These are phyloP conservation scores for Rhyacichthys aspro DNA, from an alignment of 2,797 vertebrate species.

Conservation along the genomic window DNA sequence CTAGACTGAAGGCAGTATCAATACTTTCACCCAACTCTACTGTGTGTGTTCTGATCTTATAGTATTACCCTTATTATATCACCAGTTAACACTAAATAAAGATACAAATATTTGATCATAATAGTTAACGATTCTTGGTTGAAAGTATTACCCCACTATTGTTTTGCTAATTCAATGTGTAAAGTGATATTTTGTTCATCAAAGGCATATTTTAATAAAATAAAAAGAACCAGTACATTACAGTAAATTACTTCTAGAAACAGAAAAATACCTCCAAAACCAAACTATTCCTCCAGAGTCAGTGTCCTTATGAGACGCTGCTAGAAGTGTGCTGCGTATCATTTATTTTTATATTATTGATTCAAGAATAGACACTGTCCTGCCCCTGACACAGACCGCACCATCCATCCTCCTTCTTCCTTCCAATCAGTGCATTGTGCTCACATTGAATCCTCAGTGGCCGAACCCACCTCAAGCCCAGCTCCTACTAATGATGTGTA, in stretches of 20 bases:
- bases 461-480: neutral
- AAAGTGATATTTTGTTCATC: no score
- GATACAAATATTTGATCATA: no score
- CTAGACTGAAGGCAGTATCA: no score
- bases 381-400: slow-evolving; percentile 11
- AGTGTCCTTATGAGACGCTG: neutral
- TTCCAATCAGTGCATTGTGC: slow-evolving; percentile 18
- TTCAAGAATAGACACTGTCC: slow-evolving; percentile 18
- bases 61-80: no score
- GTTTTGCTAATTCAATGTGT: no score
- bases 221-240: neutral
- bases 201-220: no score
- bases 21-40: no score
- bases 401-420: slow-evolving; percentile 20
- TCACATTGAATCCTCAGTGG: neutral
- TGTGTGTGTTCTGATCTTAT: no score
- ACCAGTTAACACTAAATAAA: no score
- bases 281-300: neutral
- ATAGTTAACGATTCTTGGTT: no score
- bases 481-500: slow-evolving; percentile 21
- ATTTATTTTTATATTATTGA: slow-evolving; percentile 36
- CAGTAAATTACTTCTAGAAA: neutral
- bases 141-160: no score
- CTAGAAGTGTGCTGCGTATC: slow-evolving; percentile 12
- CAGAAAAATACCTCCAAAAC: neutral